A percentile compares a stretch with the other conserved stretches of the same genome.
phyloP scores from a whole-genome alignment of 1,140 invertebrate genomes.

The Aculops lycopersici region DNA sequence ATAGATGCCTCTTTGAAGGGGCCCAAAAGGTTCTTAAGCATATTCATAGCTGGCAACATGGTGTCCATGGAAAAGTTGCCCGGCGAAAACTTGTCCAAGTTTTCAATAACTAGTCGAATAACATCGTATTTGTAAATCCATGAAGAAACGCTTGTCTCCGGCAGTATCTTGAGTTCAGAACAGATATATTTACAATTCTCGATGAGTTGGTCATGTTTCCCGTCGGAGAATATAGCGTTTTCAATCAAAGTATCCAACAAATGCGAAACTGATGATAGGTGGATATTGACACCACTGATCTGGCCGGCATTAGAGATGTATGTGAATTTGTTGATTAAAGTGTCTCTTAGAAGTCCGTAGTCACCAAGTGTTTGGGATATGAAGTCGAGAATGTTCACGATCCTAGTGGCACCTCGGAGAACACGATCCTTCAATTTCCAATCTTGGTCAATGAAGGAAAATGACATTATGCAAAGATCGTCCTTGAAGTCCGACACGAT shows the following conservation, averaged over 20 bases:
- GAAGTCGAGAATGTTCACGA: conserved; percentile 6
- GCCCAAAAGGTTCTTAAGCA: conserved; percentile 3
- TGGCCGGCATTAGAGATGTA: conserved; percentile 7
- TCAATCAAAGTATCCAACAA: conserved; percentile 6
- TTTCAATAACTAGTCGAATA: not conserved
- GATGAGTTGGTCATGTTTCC: not conserved
- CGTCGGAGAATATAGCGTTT: conserved; percentile 1
- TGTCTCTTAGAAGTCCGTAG: conserved; percentile 5
- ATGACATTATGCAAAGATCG: conserved; percentile 5
- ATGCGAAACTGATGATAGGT: conserved; percentile 7
- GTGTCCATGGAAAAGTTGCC: not conserved
- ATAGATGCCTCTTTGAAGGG: conserved; percentile 6
- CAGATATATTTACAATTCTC: conserved; percentile 3
- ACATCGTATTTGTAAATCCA: conserved; percentile 8
- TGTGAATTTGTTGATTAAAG: conserved; percentile 6
- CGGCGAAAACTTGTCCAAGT: conserved; percentile 1
- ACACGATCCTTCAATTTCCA: conserved; percentile 6
- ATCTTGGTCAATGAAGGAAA: conserved; percentile 4
- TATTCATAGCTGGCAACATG: conserved; percentile 1
- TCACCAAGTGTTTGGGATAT: conserved; percentile 4
- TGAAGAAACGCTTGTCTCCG: not conserved
- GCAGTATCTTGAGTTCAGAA: not conserved
- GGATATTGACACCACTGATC: conserved; percentile 6
- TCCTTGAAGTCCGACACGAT: conserved; percentile 7
- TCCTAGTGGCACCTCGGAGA: conserved; percentile 1